These are phyloP conservation scores for Physocephala rufipes DNA, from an alignment of 2,888 invertebrate species.

Conservation along the genomic window DNA sequence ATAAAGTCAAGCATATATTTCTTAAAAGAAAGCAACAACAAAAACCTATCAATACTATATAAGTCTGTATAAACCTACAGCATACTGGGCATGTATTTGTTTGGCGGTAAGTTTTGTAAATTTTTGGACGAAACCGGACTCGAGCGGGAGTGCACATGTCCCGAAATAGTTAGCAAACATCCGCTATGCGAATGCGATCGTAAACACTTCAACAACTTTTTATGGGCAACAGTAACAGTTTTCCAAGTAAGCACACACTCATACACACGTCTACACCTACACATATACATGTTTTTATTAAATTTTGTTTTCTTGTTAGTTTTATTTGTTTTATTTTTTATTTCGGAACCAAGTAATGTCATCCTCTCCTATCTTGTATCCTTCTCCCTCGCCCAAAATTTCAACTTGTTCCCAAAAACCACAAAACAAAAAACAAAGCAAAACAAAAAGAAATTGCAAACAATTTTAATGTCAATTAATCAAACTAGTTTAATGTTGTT, in stretches of 20 bases:
- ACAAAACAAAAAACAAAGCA: neutral
- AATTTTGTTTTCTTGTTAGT: no score
- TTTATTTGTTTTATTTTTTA: neutral
- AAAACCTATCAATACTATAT: constrained; percentile 42
- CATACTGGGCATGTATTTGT: constrained; percentile 99
- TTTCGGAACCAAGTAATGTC: no score
- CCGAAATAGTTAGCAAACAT: constrained; percentile 88
- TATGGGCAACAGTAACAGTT: constrained; percentile 97
- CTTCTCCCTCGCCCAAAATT: neutral
- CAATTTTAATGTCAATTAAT: neutral
- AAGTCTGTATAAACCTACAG: constrained; percentile 69
- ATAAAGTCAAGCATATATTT: no score
- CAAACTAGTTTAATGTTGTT: neutral
- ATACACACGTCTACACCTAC: no score
- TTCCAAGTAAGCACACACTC: constrained; percentile 84
- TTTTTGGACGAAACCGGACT: constrained; percentile 86
- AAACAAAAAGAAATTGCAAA: neutral
- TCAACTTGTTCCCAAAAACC: no score
- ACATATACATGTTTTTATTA: no score
- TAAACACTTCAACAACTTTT: constrained; percentile 98
- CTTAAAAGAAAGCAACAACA: neutral
- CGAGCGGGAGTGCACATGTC: constrained; percentile 91
- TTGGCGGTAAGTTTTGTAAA: constrained; percentile 99
- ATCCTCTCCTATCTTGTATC: neutral
- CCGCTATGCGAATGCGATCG: constrained; percentile 95